phyloP scores from a whole-genome alignment of 2,888 invertebrate genomes.

The Cantharis nigra region DNA sequence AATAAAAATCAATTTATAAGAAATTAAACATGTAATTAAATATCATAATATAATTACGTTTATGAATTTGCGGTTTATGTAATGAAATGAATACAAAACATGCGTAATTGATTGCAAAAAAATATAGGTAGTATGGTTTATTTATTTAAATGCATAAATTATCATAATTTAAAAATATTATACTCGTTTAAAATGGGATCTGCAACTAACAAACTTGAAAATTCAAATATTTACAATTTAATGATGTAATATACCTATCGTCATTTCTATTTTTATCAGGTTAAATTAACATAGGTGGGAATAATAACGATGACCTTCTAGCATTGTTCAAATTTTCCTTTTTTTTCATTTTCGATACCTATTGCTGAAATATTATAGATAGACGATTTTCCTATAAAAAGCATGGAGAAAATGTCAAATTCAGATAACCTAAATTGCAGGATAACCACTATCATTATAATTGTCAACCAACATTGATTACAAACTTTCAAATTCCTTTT shows the following conservation, averaged over 20 bases:
- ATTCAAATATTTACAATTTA: constrained; percentile 29
- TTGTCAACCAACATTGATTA: not conserved
- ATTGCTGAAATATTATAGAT: not conserved
- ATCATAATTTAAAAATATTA: not conserved
- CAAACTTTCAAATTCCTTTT: not conserved
- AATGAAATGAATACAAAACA: not conserved
- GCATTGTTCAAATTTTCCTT: constrained; percentile 6
- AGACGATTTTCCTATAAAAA: not conserved
- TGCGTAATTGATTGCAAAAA: not conserved
- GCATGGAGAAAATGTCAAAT: not conserved
- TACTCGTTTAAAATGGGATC: not conserved
- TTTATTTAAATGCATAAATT: not conserved
- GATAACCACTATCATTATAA: not conserved
- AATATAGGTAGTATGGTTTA: not conserved
- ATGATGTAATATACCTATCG: constrained; percentile 26
- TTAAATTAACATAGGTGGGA: constrained; percentile 30
- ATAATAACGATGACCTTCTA: constrained; percentile 20
- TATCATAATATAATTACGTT: not conserved
- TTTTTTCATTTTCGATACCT: not conserved
- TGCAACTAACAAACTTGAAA: not conserved
- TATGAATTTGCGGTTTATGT: not conserved
- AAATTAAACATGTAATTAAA: not conserved
- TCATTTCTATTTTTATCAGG: constrained; percentile 32
- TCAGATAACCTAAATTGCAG: not conserved
- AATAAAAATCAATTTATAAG: not conserved